Evolutionary conservation across 2,113 vertebrate species (phyloP).

Genomic region (Mus pahari): DNA sequence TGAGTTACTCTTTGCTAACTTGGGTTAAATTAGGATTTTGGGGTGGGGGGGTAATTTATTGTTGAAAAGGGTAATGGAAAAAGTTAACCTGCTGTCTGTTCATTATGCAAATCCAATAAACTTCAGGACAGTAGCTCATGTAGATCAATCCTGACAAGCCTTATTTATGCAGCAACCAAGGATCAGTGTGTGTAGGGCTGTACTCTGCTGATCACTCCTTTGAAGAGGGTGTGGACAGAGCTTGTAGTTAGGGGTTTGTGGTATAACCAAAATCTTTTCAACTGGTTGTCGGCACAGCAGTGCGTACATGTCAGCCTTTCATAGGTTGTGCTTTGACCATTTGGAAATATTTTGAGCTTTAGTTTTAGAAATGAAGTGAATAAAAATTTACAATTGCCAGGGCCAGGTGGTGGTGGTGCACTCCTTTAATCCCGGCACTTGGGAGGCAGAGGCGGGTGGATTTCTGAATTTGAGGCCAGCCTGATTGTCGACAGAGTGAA

Average conservation of each 20-base stretch:
- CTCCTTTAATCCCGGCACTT: no score
- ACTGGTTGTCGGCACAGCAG: conserved; percentile 9
- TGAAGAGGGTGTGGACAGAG: conserved; percentile 63
- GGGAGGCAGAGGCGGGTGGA: no score
- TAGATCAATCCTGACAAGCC: conserved; percentile 84
- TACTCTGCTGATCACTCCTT: conserved; percentile 82
- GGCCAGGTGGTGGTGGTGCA: no score
- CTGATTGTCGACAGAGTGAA: no score
- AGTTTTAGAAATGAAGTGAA: conserved; percentile 33
- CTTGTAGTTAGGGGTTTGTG: not conserved
- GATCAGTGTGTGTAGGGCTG: conserved; percentile 72
- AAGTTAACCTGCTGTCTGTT: conserved; percentile 72
- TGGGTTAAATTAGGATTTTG: not conserved
- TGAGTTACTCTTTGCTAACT: conserved; percentile 17
- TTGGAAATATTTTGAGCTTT: conserved; percentile 47
- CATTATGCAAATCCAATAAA: conserved; percentile 85
- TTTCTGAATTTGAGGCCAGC: no score
- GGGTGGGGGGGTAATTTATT: not conserved
- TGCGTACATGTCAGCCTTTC: conserved; percentile 24
- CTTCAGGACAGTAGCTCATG: conserved; percentile 81
- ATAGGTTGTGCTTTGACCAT: conserved; percentile 35
- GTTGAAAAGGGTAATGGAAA: conserved; percentile 75
- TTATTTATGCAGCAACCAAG: conserved; percentile 85
- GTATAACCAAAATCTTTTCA: conserved; percentile 41
- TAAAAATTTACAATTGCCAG: not conserved